Evolutionary conservation across 1,140 invertebrate species (phyloP).

Genomic region (Diorhabda sublineata): DNA sequence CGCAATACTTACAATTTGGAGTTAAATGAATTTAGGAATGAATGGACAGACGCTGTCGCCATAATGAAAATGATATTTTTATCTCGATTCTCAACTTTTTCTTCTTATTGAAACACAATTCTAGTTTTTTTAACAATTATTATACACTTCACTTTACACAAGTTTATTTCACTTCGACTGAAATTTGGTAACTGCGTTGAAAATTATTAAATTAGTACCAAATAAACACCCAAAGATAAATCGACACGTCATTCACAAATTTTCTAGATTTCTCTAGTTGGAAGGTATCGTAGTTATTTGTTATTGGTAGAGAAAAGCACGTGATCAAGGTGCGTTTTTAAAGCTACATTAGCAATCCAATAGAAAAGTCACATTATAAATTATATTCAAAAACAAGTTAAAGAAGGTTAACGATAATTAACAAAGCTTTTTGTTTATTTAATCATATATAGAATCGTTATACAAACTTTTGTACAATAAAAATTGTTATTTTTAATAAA

Average conservation of each 20-base stretch:
- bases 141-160: constrained; percentile 11
- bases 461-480: too few species aligned
- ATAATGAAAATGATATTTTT: constrained; percentile 33
- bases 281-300: neutral
- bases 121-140: constrained; percentile 4
- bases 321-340: neutral
- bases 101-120: constrained; percentile 9
- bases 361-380: too few species aligned
- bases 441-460: too few species aligned
- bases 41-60: constrained; percentile 38
- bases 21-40: constrained; percentile 46
- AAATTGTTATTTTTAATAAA: too few species aligned
- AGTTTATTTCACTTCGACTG: neutral
- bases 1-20: constrained; percentile 44
- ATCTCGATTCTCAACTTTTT: constrained; percentile 35
- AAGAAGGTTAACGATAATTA: too few species aligned
- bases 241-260: constrained; percentile 30
- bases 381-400: too few species aligned
- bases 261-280: constrained; percentile 14
- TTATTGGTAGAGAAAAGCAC: constrained; percentile 3
- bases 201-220: neutral
- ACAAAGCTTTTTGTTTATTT: too few species aligned
- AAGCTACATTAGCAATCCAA: neutral
- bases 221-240: constrained; percentile 8
- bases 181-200: neutral